Base-by-base conservation (phyloP, 2,113 vertebrate genomes). In the Brachionichthys hirsutus region DNA sequence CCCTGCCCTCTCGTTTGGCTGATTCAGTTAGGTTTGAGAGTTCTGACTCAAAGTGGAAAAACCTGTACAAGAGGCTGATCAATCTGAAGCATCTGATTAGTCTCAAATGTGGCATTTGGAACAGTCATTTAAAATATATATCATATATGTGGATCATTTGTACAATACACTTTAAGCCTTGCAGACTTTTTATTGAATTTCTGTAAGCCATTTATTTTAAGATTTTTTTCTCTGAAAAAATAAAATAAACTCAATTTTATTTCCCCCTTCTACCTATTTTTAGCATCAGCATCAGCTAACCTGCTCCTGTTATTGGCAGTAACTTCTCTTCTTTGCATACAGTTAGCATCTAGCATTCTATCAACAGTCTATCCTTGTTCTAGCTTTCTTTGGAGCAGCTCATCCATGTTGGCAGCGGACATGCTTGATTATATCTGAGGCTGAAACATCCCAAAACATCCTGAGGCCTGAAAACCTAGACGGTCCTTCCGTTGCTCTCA, bases 391-490 rank as follows among this genome's bases (percentile, higher is more conserved):
- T 59, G 74, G 65, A 75, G 64, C 76, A 69, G 64, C 73, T 77
- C 55, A 67, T 85, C 79, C 70, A 80, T 60, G 51, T 62, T 67
- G 66, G 61, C 79, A 57, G 67, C 63, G 64, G 75, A 78, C 70
- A 70, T 64, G 44, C 73, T 82, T 62, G 44, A 83, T 84, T 84
- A 81, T 74, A 72, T 86, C 73, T 67, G 72, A 78, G 77, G 82
- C 76, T 75, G 47, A 64, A 70, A 66, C 56, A 59, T 82, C 81
- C 81, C 70, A n/a, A n/a, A n/a, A n/a, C n/a, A n/a, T n/a, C n/a
- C n/a, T n/a, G n/a, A n/a, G n/a, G n/a, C 77, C 66, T 60, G 58
- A 65, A 73, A 71, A 73, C 73, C 54, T 59, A 77, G 75, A 54
- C 49, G n/a, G 35, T 36, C 16, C 30, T 66, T 68, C 38, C 40